Base-by-base conservation (phyloP, 2,888 invertebrate species). In the Synanthedon vespiformis region DNA sequence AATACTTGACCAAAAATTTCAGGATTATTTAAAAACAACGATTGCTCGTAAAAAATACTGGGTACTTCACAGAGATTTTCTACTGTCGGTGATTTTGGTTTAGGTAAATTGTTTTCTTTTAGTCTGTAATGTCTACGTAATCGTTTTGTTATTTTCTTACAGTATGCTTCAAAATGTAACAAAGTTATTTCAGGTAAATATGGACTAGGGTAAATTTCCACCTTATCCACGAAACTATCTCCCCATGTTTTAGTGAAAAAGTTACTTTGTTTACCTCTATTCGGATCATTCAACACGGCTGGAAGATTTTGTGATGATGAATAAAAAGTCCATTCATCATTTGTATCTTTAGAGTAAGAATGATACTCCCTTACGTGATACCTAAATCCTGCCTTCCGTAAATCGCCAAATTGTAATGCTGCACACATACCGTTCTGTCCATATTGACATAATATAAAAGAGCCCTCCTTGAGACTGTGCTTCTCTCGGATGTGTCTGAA, bases 191-290 rank as follows among this genome's bases (percentile, higher is more conserved):
- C 93, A 47, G 95, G 95, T 61, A 98, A 83, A 74, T 94, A 92
- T 1, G 93, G 91, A 64, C 95, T 94, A 60, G 93, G 91, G 44
- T 92, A 90, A 63, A 97, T 91, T 49, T 92, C 90, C 27, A 90
- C 88, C 65, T 94, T 92, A 58, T 97, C 97, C 16, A 96, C 91
- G 80, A 99, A 99, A 55, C 91, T 89, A 67, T 98, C 98, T 49
- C 99, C 99, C 99, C 99, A 99, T 57, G 97, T 97, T 77, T 96
- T 96, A 0, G 97, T 97, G 70, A 99, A 97, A 71, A 99, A 96
- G 77, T 97, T 92, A 58, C 90, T 90, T 76, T 95, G 94, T 80
- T 97, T 98, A 60, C 97, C 94, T 70, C 93, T 92, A 58, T 93
- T 93, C 0, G 98, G 98, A 80, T 99, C 98, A 84, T 98, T 98